Evolutionary conservation across 2,797 vertebrate species (phyloP).

Genomic region (Carcharodon carcharias): DNA sequence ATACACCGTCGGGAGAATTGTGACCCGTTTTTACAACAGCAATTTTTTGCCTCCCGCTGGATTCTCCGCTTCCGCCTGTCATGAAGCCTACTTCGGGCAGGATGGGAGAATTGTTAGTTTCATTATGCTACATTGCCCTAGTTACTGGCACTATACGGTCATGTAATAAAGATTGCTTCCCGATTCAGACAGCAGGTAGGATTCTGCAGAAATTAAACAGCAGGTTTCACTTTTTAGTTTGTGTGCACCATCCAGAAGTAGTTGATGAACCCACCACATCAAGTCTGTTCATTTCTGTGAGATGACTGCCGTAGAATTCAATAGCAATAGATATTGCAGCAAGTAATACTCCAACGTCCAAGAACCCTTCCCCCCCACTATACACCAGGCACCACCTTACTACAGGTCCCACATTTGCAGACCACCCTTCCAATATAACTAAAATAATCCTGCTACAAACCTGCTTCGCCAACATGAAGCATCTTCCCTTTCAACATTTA

Average conservation of each 20-base stretch:
- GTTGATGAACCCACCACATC: not conserved
- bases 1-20: too few relatives aligned
- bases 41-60: too few relatives aligned
- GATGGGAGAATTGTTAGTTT: not conserved
- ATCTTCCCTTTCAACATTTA: not conserved
- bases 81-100: too few relatives aligned
- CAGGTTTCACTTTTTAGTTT: not conserved
- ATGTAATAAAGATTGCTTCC: not conserved
- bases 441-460: not conserved
- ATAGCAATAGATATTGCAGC: not conserved
- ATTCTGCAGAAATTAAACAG: not conserved
- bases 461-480: not conserved
- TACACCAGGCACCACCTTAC: not conserved
- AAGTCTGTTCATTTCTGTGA: not conserved
- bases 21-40: too few relatives aligned
- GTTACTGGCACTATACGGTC: not conserved
- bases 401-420: not conserved
- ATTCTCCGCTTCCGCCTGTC: too few relatives aligned
- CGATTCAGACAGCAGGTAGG: not conserved
- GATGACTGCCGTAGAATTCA: not conserved
- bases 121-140: not conserved
- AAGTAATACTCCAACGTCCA: not conserved
- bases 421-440: not conserved
- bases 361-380: not conserved
- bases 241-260: not conserved